Evolutionary conservation across 1,140 invertebrate species (phyloP).

Genomic region (Elymnias hypermnestra): DNA sequence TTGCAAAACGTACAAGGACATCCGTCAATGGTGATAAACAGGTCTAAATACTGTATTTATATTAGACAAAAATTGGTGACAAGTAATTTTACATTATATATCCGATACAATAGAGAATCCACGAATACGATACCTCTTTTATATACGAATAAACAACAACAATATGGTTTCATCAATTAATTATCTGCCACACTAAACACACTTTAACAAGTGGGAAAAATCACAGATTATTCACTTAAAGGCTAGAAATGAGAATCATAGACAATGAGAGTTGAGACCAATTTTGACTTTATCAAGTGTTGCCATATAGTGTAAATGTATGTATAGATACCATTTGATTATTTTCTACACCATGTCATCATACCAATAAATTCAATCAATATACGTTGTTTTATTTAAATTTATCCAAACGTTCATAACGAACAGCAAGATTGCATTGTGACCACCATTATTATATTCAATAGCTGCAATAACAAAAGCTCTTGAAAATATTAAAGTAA

Average conservation of each 20-base stretch:
- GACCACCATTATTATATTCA: too few relatives aligned
- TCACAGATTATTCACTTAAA: too few relatives aligned
- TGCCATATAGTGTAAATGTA: too few relatives aligned
- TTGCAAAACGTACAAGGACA: constrained; percentile 69
- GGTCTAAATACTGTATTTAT: constrained; percentile 31
- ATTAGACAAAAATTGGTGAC: constrained; percentile 9
- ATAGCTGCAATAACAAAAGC: too few relatives aligned
- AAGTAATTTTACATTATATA: constrained; percentile 7
- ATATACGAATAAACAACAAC: constrained; percentile 16
- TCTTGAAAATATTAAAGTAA: too few relatives aligned
- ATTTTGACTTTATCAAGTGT: constrained; percentile 29
- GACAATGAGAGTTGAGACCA: too few relatives aligned
- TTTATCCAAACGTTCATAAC: too few relatives aligned
- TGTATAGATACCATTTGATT: too few relatives aligned
- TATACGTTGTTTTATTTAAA: too few relatives aligned
- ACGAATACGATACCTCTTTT: background rate
- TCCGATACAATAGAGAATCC: background rate
- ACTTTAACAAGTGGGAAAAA: constrained; percentile 38
- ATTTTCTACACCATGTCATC: too few relatives aligned
- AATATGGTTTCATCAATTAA: constrained; percentile 25
- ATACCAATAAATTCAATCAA: background rate
- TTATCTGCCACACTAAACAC: constrained; percentile 31
- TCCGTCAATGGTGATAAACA: constrained; percentile 73
- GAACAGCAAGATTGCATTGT: too few relatives aligned
- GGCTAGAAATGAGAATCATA: too few relatives aligned